These are phyloP conservation scores for Lysandra bellargus DNA, from an alignment of 2,888 invertebrate genomes.

Conservation along the genomic window DNA sequence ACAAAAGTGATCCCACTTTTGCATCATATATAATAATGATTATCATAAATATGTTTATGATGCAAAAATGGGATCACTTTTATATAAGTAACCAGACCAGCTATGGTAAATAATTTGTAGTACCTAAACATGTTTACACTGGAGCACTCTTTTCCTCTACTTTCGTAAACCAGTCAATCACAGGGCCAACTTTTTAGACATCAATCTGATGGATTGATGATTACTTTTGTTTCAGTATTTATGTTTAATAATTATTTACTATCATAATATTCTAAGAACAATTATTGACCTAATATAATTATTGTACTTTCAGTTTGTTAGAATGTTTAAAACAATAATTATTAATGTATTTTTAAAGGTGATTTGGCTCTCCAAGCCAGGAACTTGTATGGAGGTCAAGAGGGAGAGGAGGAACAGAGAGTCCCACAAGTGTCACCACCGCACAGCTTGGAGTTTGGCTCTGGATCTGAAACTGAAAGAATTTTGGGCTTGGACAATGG, in stretches of 20 bases:
- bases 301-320: neutral
- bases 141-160: no score
- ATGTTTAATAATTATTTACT: no score
- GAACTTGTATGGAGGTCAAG: conserved; percentile 69
- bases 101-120: neutral
- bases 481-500: conserved; percentile 91
- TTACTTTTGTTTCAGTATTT: no score
- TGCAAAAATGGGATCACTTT: no score
- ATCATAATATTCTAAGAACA: no score
- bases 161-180: neutral
- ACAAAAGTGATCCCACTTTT: no score
- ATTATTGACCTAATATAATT: no score
- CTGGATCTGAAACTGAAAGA: conserved; percentile 89
- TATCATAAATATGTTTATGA: no score
- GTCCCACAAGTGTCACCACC: conserved; percentile 89
- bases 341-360: conserved; percentile 49
- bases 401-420: conserved; percentile 88
- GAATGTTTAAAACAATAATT: neutral
- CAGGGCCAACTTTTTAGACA: neutral
- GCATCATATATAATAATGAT: no score
- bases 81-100: neutral
- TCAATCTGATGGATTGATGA: neutral
- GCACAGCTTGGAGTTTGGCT: conserved; percentile 87
- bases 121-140: no score
- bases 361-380: conserved; percentile 72